These are phyloP conservation scores for Rhaphigaster nebulosa DNA, from an alignment of 2,888 invertebrate species.

Conservation along the genomic window DNA sequence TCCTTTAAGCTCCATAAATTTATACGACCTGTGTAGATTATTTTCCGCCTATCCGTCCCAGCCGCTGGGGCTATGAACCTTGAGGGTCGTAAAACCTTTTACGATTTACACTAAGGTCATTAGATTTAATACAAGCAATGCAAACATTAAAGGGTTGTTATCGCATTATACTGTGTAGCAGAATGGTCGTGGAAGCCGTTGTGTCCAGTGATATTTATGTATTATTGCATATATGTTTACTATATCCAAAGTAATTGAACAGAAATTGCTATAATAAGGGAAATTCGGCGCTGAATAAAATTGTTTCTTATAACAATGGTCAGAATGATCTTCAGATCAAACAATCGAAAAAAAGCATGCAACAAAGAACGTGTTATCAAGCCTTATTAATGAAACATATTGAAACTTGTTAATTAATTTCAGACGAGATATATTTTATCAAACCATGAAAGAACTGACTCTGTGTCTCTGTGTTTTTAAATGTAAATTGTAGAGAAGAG, in stretches of 20 bases:
- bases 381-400: no score
- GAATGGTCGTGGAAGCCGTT: not conserved
- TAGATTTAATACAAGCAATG: not conserved
- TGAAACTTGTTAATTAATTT: no score
- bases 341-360: no score
- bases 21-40: slow-evolving; percentile 39
- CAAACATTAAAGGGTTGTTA: slow-evolving; percentile 7
- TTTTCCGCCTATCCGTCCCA: slow-evolving; percentile 2
- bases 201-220: not conserved
- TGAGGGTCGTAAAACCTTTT: slow-evolving; percentile 21
- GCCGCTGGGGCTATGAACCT: not conserved
- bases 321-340: no score
- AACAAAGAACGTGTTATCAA: no score
- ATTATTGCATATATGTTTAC: not conserved
- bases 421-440: no score
- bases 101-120: slow-evolving; percentile 40
- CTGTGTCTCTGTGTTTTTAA: no score
- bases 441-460: no score
- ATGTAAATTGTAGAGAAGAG: no score
- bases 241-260: not conserved
- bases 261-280: not conserved
- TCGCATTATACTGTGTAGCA: not conserved
- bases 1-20: slow-evolving; percentile 28
- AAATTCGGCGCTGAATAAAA: no score
- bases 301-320: no score